Conservation (phyloP, 1,140 invertebrate species). For the Cyclargus thomasi region DNA sequence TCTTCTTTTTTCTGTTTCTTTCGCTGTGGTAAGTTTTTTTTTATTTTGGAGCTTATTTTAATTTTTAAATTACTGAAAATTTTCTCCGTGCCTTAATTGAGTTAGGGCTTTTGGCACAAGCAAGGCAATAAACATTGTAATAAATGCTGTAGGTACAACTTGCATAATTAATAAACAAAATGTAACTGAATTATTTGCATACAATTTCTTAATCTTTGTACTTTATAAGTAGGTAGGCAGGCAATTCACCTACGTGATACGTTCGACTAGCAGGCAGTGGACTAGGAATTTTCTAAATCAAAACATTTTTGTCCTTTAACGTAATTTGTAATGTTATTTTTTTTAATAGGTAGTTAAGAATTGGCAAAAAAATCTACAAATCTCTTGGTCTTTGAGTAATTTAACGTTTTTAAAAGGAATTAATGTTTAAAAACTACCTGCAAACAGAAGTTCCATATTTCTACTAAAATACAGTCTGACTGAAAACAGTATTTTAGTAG, state of each 20-base stretch:
- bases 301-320: no score
- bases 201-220: neutral
- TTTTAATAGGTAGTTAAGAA: no score
- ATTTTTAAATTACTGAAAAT: neutral
- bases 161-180: neutral
- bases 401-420: no score
- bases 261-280: neutral
- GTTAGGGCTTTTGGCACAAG: neutral
- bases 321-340: no score
- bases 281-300: no score
- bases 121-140: neutral
- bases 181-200: neutral
- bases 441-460: no score
- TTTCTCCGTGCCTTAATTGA: neutral
- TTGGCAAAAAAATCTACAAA: no score
- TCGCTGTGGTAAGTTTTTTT: slow-evolving; percentile 23
- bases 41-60: neutral
- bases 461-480: no score
- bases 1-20: slow-evolving; percentile 31
- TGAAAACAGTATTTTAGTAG: no score
- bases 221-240: neutral
- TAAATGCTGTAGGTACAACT: neutral
- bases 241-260: neutral
- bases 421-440: no score
- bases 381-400: no score